Percentiles rank a stretch among this genome's conserved stretches.
Conservation (phyloP, 2,888 invertebrate genomes). For the Colostygia pectinataria region DNA sequence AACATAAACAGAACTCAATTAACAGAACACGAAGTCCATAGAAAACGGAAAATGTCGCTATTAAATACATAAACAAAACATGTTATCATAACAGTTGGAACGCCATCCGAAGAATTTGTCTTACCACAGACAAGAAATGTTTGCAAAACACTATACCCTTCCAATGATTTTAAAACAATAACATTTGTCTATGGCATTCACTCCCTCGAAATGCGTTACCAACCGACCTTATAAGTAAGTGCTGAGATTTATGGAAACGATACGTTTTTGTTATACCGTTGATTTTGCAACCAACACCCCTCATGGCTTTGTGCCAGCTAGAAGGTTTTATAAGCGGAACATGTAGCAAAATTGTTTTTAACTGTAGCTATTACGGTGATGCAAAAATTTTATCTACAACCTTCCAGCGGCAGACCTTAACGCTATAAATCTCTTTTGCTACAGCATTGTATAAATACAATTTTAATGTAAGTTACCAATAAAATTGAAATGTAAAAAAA, state of each 20-base stretch:
- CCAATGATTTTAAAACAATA: slow-evolving; percentile 69
- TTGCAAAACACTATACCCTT: slow-evolving; percentile 76
- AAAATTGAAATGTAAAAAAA: slow-evolving; percentile 3
- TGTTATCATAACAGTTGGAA: slow-evolving; percentile 77
- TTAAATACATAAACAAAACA: slow-evolving; percentile 78
- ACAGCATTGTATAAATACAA: slow-evolving; percentile 23
- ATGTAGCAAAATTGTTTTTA: slow-evolving; percentile 45
- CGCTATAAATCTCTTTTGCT: slow-evolving; percentile 67
- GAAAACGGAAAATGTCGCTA: slow-evolving; percentile 71
- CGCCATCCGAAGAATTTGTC: slow-evolving; percentile 78
- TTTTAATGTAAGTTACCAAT: no score
- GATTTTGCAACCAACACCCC: slow-evolving; percentile 80
- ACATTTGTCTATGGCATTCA: slow-evolving; percentile 47
- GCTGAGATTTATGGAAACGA: slow-evolving; percentile 75
- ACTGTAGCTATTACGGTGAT: slow-evolving; percentile 37
- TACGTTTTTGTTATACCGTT: slow-evolving; percentile 77
- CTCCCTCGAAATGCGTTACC: slow-evolving; percentile 62
- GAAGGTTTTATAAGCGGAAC: slow-evolving; percentile 70
- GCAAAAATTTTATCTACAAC: slow-evolving; percentile 52
- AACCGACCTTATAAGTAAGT: slow-evolving; percentile 59
- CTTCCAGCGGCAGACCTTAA: slow-evolving; percentile 77
- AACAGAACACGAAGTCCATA: slow-evolving; percentile 57
- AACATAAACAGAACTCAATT: slow-evolving; percentile 57
- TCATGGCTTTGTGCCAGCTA: slow-evolving; percentile 78
- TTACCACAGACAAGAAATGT: slow-evolving; percentile 68